Base-by-base conservation (phyloP, 1,140 invertebrate genomes). In the Nasonia vitripennis region DNA sequence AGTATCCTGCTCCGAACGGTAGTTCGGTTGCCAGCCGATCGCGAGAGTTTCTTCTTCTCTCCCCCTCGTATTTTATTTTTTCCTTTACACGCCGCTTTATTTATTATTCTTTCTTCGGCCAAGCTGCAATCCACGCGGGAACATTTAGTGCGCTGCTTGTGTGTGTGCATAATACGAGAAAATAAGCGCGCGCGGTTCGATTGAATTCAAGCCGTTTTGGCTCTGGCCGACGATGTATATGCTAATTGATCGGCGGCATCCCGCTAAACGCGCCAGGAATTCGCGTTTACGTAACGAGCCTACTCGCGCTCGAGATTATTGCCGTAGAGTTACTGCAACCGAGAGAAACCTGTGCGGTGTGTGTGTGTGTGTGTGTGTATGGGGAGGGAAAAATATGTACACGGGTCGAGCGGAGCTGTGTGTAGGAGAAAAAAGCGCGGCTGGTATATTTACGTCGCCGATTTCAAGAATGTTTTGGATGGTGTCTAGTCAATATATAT, bases 1-100 rank as follows among this genome's bases (percentile, higher is more conserved):
- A 88, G 88, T 88, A 89, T 87, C 83, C 87, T 83, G 79, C 87
- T 73, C 80, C 84, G 87, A 88, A 88, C 87, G 85, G 85, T 87
- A 90, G 88, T 90, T 90, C 87, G 88, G 3, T 88, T 88, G 86
- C 84, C 87, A 83, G 74, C 31, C 74, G 51, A 80, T 62, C 70
- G 37, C 80, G 70, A 34, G 87, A 84, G 67, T 37, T 37, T 37
- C 34, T 37, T 37, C 86, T 85, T 86, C 86, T 89, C 86, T 87
- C 86, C 86, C 86, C 84, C 41, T 45, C 6, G 41, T 10, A 10
- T 86, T 87, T 87, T 85, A 87, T 82, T 83, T 45, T n/a, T 11
- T 84, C 73, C 5, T 70, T 74, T 84, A 77, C 67, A 27, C 48
- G 17, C 14, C 45, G 48, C 68, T 71, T 31, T 77, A 67, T 83